These are phyloP conservation scores for Drosophila trichaetosa DNA, from an alignment of 2,888 invertebrate species.

Conservation along the genomic window DNA sequence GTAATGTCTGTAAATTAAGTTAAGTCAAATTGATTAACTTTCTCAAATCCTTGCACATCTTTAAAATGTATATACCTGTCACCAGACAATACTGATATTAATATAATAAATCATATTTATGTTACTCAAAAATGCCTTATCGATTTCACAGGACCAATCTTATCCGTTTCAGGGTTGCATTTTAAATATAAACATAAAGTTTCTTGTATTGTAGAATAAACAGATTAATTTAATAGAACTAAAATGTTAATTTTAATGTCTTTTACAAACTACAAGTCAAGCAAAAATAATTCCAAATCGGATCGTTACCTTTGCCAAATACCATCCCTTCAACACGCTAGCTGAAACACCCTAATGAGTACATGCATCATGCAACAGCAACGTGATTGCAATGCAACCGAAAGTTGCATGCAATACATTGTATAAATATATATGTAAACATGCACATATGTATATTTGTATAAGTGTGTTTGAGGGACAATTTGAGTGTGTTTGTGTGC, in stretches of 20 bases:
- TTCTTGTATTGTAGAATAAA: background rate
- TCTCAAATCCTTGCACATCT: background rate
- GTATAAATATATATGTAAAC: conserved; percentile 26
- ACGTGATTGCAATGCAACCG: conserved; percentile 69
- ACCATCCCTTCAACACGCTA: background rate
- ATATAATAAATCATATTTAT: background rate
- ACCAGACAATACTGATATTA: background rate
- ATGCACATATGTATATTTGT: conserved; percentile 5
- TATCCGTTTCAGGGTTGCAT: background rate
- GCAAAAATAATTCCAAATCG: background rate
- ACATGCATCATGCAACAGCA: conserved; percentile 79
- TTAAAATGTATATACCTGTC: background rate
- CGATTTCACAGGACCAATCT: background rate
- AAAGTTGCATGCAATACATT: conserved; percentile 53
- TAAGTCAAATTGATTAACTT: background rate
- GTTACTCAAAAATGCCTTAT: background rate
- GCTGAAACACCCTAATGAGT: conserved; percentile 56
- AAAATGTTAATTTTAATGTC: background rate
- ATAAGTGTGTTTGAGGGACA: conserved; percentile 37
- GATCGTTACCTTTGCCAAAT: background rate
- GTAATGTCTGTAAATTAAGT: background rate
- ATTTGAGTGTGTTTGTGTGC: conserved; percentile 69
- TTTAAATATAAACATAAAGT: background rate
- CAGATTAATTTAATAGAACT: background rate
- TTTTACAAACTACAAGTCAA: no score